Evolutionary conservation across 1,140 invertebrate species (phyloP), one percentile per base, ranked within the genome.

Genomic region (Acyrthosiphon pisum): DNA sequence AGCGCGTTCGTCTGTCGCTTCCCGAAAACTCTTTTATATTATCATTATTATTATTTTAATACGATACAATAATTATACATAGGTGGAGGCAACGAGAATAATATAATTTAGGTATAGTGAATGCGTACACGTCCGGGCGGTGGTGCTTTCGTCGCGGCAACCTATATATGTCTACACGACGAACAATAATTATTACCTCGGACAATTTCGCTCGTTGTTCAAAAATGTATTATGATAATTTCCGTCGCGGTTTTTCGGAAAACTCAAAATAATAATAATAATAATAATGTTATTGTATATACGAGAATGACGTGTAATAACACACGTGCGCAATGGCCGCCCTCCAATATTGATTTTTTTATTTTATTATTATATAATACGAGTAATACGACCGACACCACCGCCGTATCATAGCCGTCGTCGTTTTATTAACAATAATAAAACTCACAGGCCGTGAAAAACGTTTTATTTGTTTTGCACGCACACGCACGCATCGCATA

Each of bases 311-410:
- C 41, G 37, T 84, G 30, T 76, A 76, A 76, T n/a, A 6, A 18
- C n/a, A 46, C 26, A 46, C 41, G 84, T 37, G 88, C 22, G 50
- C 48, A 14, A 53, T 26, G 87, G 56, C 11, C 11, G 30, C 60
- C 6, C 60, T 76, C 60, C n/a, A 4, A 53, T 89, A 89, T 89
- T 37, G 88, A 89, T 89, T 76, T 76, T 76, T 76, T 76, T 76
- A n/a, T 76, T 89, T 89, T 89, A 56, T 56, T 56, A 48, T 89
- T 89, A 76, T n/a, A 89, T 89, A 76, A 76, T 76, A n/a, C 60
- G 60, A 68, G 60, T 35, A 76, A 76, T 76, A 89, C 48, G 48
- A 89, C 87, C 22, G 87, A 87, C 84, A 87, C 84, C 86, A 6
- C 3, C 41, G 83, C 86, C 44, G 30, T 30, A 68, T 68, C 60